Percentiles rank a stretch among this genome's conserved stretches.
Conservation (phyloP, 37 sponge, comb jelly and placozoan genomes). For the Chondrilla cf. caribensis region DNA sequence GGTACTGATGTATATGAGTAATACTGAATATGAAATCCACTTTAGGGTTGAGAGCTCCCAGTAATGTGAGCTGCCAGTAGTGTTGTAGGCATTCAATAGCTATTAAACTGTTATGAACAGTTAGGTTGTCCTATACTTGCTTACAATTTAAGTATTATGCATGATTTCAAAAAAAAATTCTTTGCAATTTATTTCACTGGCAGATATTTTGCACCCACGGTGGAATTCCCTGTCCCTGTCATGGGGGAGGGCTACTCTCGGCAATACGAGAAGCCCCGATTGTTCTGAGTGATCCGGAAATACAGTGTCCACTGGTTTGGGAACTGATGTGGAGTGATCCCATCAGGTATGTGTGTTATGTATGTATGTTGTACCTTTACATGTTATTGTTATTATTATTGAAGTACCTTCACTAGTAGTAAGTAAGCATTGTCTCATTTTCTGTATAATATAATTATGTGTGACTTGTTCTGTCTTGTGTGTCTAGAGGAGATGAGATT, state of each 20-base stretch:
- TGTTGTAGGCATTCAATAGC: no score
- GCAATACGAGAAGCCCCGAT: slow-evolving; percentile 79
- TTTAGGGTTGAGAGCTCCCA: no score
- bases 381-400: background rate
- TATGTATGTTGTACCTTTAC: no score
- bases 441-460: background rate
- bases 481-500: slow-evolving; percentile 44
- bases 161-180: no score
- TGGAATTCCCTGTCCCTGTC: slow-evolving; percentile 70
- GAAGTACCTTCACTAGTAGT: background rate
- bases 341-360: slow-evolving; percentile 66
- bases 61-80: no score
- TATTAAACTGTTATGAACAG: no score
- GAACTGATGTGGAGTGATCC: slow-evolving; percentile 98
- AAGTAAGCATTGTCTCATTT: no score
- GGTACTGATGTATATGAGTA: no score
- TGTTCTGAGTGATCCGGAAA: slow-evolving; percentile 70
- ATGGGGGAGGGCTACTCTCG: slow-evolving; percentile 62
- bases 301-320: slow-evolving; percentile 82
- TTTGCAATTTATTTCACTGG: no score
- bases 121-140: no score
- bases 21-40: no score
- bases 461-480: background rate
- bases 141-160: no score
- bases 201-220: slow-evolving; percentile 97